A percentile compares a stretch with the other conserved stretches of the same genome.
These are phyloP conservation scores for Anabas testudineus DNA, from an alignment of 2,797 vertebrate species.

Conservation along the genomic window DNA sequence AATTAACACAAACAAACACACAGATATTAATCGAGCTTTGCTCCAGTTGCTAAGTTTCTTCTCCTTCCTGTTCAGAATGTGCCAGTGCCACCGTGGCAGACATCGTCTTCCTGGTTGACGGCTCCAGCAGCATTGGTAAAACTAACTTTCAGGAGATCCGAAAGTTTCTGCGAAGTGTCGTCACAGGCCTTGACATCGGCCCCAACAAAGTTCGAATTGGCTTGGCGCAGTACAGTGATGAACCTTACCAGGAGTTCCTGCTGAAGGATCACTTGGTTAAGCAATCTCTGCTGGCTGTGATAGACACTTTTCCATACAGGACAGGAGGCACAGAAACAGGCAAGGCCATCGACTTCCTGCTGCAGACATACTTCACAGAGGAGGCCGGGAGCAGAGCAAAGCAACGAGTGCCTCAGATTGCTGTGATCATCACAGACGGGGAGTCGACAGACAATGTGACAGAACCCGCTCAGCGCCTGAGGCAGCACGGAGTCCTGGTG, in stretches of 20 bases:
- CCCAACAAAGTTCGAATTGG: constrained; percentile 82
- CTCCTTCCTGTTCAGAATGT: constrained; percentile 78
- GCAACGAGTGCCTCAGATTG: constrained; percentile 84
- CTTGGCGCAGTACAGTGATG: constrained; percentile 84
- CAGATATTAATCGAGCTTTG: neutral
- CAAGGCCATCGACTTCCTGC: constrained; percentile 83
- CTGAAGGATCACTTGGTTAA: constrained; percentile 82
- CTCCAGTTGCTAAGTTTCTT: constrained; percentile 23
- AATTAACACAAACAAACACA: neutral
- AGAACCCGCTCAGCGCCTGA: constrained; percentile 71
- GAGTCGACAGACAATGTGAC: constrained; percentile 80
- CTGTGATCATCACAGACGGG: constrained; percentile 86
- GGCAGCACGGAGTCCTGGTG: constrained; percentile 79
- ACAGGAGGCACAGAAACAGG: constrained; percentile 81
- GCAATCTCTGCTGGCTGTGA: constrained; percentile 71
- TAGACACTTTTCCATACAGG: constrained; percentile 76
- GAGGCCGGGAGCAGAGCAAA: constrained; percentile 78
- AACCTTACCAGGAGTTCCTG: constrained; percentile 79
- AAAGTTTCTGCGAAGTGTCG: constrained; percentile 79
- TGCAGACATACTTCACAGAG: constrained; percentile 73
- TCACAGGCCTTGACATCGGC: constrained; percentile 82
- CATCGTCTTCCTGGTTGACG: constrained; percentile 88
- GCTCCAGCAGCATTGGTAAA: constrained; percentile 82
- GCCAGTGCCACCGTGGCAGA: constrained; percentile 80
- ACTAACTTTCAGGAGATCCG: constrained; percentile 82